These are phyloP conservation scores for Pemphredon lugubris DNA, from an alignment of 2,888 invertebrate species.

Conservation along the genomic window DNA sequence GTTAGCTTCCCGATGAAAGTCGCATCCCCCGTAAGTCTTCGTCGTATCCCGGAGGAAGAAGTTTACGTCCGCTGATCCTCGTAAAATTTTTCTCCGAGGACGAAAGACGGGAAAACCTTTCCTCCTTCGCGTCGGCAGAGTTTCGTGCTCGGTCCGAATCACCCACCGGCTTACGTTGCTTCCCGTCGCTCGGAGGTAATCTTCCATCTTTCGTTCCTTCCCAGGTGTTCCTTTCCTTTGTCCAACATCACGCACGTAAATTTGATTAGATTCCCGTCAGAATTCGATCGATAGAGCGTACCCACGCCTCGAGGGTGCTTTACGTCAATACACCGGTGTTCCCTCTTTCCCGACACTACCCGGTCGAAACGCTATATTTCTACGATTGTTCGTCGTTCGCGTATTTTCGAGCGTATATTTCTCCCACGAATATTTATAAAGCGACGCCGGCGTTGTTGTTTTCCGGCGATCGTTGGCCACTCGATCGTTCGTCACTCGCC, in stretches of 20 bases:
- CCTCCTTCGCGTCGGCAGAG: background rate
- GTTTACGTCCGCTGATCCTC: background rate
- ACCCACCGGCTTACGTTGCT: no score
- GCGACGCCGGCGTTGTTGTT: no score
- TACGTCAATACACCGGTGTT: no score
- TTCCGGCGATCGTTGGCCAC: no score
- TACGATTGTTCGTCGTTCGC: no score
- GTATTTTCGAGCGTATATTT: no score
- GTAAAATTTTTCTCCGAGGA: conserved; percentile 11
- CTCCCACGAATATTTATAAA: no score
- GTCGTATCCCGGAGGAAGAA: background rate
- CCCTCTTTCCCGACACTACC: no score
- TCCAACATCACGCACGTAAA: background rate
- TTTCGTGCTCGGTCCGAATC: no score
- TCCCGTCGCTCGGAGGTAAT: background rate
- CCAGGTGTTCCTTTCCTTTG: background rate
- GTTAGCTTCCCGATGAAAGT: background rate
- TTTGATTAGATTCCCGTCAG: background rate
- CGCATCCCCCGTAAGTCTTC: background rate
- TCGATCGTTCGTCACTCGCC: no score
- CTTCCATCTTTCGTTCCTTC: background rate
- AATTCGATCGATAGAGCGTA: background rate
- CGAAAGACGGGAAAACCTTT: background rate
- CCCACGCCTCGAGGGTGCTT: no score
- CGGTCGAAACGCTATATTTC: no score